phyloP scores from a whole-genome alignment of 2,888 invertebrate species.

The Watsonalla binaria region DNA sequence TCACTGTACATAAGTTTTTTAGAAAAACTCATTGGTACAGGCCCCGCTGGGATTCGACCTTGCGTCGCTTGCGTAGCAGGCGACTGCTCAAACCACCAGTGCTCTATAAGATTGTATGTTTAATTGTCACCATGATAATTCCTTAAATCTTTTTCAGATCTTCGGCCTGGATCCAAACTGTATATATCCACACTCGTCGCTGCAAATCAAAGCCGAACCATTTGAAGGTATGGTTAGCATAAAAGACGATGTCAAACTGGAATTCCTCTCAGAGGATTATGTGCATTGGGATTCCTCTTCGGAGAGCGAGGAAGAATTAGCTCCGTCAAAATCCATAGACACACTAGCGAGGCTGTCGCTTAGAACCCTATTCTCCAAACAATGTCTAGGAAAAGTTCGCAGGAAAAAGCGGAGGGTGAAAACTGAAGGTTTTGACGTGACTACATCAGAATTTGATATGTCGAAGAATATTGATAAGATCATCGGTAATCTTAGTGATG shows the following conservation, averaged over 20 bases:
- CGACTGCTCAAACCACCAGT: too few relatives aligned
- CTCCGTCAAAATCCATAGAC: conserved; percentile 23
- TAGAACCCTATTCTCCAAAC: conserved; percentile 50
- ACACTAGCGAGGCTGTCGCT: conserved; percentile 37
- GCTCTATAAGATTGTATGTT: too few relatives aligned
- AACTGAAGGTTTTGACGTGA: conserved; percentile 24
- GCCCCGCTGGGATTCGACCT: too few relatives aligned
- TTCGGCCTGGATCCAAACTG: conserved; percentile 46
- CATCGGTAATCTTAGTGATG: conserved; percentile 34
- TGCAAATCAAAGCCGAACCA: conserved; percentile 36
- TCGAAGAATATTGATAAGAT: conserved; percentile 34
- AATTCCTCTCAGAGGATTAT: conserved; percentile 34
- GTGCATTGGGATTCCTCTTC: conserved; percentile 54
- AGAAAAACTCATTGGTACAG: too few relatives aligned
- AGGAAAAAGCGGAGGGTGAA: conserved; percentile 36
- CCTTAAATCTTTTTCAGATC: conserved; percentile 34
- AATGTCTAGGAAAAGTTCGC: conserved; percentile 44
- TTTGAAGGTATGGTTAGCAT: conserved; percentile 49
- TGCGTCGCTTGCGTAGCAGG: too few relatives aligned
- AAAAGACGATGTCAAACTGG: conserved; percentile 32
- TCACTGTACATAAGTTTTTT: too few relatives aligned
- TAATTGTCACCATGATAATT: neutral
- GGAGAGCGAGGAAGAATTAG: conserved; percentile 13
- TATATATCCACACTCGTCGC: conserved; percentile 45
- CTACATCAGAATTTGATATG: conserved; percentile 21